phyloP scores from a whole-genome alignment of 2,888 invertebrate species.

The Polydrusus pterygomalis region DNA sequence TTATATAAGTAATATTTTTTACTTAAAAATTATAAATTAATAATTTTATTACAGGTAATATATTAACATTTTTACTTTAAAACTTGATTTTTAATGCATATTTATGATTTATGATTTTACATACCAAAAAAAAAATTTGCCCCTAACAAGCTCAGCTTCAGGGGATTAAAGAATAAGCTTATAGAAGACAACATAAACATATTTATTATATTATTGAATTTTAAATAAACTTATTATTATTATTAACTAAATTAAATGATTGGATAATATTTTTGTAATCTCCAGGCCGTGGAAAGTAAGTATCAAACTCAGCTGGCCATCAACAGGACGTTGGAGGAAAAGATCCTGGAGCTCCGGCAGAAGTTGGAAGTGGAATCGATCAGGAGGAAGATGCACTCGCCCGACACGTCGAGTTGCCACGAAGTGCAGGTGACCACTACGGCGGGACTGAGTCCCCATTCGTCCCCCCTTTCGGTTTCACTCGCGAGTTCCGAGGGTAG shows the following conservation, averaged over 20 bases:
- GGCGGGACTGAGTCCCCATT: slow-evolving; percentile 72
- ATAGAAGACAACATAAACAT: too few relatives aligned
- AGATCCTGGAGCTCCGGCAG: slow-evolving; percentile 74
- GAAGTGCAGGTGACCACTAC: slow-evolving; percentile 72
- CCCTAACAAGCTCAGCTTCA: too few relatives aligned
- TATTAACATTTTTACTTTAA: too few relatives aligned
- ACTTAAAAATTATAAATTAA: too few relatives aligned
- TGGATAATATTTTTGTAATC: background rate
- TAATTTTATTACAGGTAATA: too few relatives aligned
- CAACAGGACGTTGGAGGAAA: slow-evolving; percentile 75
- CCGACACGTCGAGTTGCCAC: slow-evolving; percentile 73
- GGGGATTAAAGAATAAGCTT: too few relatives aligned
- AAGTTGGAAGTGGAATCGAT: slow-evolving; percentile 66
- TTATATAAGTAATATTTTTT: too few relatives aligned
- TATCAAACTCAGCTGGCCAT: slow-evolving; percentile 75
- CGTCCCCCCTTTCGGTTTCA: slow-evolving; percentile 79
- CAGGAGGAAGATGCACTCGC: slow-evolving; percentile 66
- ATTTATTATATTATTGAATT: too few relatives aligned
- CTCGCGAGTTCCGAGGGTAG: slow-evolving; percentile 77
- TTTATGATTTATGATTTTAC: too few relatives aligned
- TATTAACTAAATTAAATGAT: background rate
- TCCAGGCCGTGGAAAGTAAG: slow-evolving; percentile 76
- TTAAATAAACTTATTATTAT: too few relatives aligned
- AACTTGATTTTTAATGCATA: too few relatives aligned
- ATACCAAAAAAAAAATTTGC: too few relatives aligned